These are phyloP conservation scores for Drosophila dunni DNA, from an alignment of 1,140 invertebrate genomes.

Conservation along the genomic window DNA sequence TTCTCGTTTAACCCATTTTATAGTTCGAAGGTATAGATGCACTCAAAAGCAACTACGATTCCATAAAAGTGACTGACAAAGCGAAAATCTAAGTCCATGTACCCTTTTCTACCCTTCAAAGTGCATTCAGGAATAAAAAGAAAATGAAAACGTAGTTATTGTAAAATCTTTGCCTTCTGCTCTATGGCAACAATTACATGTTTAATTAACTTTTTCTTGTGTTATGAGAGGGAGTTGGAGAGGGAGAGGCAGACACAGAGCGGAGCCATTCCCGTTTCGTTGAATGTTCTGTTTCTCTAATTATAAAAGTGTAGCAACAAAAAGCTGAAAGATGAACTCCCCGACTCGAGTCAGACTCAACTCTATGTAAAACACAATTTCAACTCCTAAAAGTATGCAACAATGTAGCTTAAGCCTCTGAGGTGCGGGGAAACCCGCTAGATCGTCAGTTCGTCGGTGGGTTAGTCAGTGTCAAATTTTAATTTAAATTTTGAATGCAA, in stretches of 20 bases:
- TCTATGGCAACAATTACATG: constrained; percentile 73
- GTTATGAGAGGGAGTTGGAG: not conserved
- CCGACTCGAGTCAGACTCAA: not conserved
- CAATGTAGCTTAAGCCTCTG: constrained; percentile 2
- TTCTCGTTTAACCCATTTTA: not conserved
- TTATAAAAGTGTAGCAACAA: constrained; percentile 62
- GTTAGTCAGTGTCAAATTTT: constrained; percentile 65
- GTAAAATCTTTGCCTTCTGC: constrained; percentile 53
- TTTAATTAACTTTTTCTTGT: constrained; percentile 81
- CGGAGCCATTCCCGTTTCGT: not conserved
- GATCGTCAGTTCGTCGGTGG: constrained; percentile 5
- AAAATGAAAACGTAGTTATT: constrained; percentile 12
- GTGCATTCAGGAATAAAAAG: not conserved
- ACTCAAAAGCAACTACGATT: too few relatives aligned
- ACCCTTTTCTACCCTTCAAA: constrained; percentile 13
- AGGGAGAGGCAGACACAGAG: constrained; percentile 22
- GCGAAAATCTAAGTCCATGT: not conserved
- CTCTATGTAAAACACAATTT: not conserved
- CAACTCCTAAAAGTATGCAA: constrained; percentile 37
- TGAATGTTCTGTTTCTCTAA: constrained; percentile 35
- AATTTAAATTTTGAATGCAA: constrained; percentile 77
- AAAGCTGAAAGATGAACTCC: not conserved
- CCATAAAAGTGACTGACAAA: not conserved
- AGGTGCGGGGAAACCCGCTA: not conserved
- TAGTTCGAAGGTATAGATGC: too few relatives aligned